Evolutionary conservation across 2,888 invertebrate species (phyloP), one percentile per base, ranked within the genome.

Genomic region (Thelaira solivaga): DNA sequence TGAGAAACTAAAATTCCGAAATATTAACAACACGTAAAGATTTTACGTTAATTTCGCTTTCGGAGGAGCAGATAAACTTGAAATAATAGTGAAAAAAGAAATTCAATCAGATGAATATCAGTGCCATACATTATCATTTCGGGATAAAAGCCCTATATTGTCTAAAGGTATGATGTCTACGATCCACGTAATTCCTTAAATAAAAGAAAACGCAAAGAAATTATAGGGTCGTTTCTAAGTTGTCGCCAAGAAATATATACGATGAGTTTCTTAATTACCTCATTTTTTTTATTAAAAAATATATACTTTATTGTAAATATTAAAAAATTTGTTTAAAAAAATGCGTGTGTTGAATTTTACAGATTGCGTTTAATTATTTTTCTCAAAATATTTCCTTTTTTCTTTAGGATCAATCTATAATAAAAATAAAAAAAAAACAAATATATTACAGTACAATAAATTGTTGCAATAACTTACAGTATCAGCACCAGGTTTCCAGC

Each of bases 111-210:
- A 88, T 31, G 86, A 88, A 61, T 89, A 89, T 88, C 61, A 89
- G 16, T 83, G 85, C 6, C 89, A 89, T 69, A 88, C 86, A 2
- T 80, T 89, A 4, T 85, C 84, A 49, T 95, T 94, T 83, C 81
- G 84, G 31, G 93, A 93, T 6, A 92, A 92, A 79, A 92, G 93
- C 0, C 86, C 88, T 0, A 93, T 95, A 1, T 86, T 97, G 29
- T 97, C 97, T 0, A 96, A 96, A 84, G 98, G 96, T 99, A 97
- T 87, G 97, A 98, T 86, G 96, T 98, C 26, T 95, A 94, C 85
- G 99, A 99, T 89, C 99, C 99, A 0, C 90, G 99, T 80, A 98
- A 98, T 90, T 95, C 97, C 0, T 89, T 99, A 4, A 98, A 97
- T 83, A 96, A 97, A 90, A 91, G 98, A 57, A 93, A 97, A 86